Conservation (phyloP, 2,113 vertebrate genomes). For the Rhinoderma darwinii region DNA sequence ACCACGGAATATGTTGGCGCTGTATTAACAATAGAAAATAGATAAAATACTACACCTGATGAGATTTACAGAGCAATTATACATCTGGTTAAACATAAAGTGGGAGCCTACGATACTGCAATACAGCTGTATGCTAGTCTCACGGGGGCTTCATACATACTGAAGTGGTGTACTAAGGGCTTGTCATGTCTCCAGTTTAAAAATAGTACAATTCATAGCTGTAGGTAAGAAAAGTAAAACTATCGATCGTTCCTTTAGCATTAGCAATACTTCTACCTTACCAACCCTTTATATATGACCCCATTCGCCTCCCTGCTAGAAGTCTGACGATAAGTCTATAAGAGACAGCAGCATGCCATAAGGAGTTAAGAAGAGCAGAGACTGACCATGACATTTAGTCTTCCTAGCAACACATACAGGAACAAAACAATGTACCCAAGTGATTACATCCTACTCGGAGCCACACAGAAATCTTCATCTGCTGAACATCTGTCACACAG, state of each 20-base stretch:
- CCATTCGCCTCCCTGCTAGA: neutral
- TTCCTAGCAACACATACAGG: constrained; percentile 39
- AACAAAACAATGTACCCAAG: constrained; percentile 32
- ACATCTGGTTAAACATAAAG: neutral
- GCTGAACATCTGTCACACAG: constrained; percentile 48
- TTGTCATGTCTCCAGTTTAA: neutral
- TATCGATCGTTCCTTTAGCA: neutral
- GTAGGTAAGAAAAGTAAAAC: neutral
- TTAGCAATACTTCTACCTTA: neutral
- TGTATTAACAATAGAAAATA: too few relatives aligned
- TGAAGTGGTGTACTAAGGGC: neutral
- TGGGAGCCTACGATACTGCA: neutral
- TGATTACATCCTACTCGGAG: constrained; percentile 34
- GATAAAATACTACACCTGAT: neutral
- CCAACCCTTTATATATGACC: neutral
- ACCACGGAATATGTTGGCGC: neutral
- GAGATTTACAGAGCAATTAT: too few relatives aligned
- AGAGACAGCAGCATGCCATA: neutral
- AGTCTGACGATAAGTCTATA: neutral
- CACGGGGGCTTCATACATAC: neutral
- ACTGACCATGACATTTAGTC: constrained; percentile 35
- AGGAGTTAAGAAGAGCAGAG: neutral
- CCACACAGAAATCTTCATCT: constrained; percentile 24
- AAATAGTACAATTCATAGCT: neutral
- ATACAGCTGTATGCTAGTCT: neutral